A percentile compares a stretch with the other conserved stretches of the same genome.
Conservation (phyloP, 1,140 invertebrate genomes). For the Bombus affinis region DNA sequence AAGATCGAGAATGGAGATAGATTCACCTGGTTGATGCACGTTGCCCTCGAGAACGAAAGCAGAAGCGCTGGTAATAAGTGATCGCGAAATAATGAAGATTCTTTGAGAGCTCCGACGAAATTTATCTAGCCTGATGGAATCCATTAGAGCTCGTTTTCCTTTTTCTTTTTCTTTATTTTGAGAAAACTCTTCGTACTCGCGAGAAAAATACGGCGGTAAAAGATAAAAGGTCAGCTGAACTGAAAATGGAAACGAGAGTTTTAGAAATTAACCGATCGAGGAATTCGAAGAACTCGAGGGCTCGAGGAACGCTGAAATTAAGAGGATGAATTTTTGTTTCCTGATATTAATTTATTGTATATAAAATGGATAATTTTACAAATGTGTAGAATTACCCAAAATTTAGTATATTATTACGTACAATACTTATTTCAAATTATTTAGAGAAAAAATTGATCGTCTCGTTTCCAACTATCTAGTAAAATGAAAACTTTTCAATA, state of each 20-base stretch:
- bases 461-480: no score
- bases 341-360: no score
- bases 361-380: no score
- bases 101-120: conserved; percentile 24
- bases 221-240: not conserved
- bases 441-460: no score
- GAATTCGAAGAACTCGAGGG: no score
- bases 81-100: conserved; percentile 46
- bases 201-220: not conserved
- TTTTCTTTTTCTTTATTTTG: not conserved
- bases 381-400: no score
- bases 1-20: not conserved
- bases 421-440: no score
- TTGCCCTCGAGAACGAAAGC: not conserved
- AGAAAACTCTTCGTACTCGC: not conserved
- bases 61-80: conserved; percentile 18
- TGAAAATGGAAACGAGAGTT: not conserved
- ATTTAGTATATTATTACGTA: no score
- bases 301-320: no score
- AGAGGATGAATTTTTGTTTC: no score
- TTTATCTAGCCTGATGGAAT: conserved; percentile 47
- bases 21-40: not conserved
- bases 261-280: conserved; percentile 5
- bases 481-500: no score
- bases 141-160: conserved; percentile 28